A percentile compares a stretch with the other conserved stretches of the same genome.
Evolutionary conservation across 1,140 invertebrate species (phyloP).

Genomic region (Papilio polytes): DNA sequence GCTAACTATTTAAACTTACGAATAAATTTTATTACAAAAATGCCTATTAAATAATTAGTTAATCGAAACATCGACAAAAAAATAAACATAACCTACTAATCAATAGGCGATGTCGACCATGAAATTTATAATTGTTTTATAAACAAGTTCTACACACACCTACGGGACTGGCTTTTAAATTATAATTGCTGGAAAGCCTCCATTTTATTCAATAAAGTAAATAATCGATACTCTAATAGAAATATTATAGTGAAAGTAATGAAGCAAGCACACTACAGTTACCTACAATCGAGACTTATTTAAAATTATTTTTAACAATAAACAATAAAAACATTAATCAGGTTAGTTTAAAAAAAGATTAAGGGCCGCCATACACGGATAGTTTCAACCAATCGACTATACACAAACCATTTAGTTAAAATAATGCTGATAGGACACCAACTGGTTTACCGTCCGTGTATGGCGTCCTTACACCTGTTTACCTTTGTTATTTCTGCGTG

Average conservation of each 20-base stretch:
- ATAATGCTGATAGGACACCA: too few species aligned
- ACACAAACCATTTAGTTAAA: too few species aligned
- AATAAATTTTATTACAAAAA: background rate
- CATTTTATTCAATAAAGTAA: background rate
- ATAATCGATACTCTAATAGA: background rate
- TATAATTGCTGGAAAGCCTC: constrained; percentile 24
- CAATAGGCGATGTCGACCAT: constrained; percentile 16
- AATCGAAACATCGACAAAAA: background rate
- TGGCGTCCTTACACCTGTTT: constrained; percentile 42
- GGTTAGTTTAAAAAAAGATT: background rate
- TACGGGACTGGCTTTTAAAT: background rate
- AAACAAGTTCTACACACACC: background rate
- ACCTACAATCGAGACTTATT: background rate
- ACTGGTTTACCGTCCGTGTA: background rate
- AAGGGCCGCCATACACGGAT: background rate
- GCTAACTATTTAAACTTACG: too few species aligned
- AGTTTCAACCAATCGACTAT: too few species aligned
- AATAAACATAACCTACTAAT: constrained; percentile 1
- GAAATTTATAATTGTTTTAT: constrained; percentile 31
- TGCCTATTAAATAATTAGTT: background rate
- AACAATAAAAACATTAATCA: background rate
- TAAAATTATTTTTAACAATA: background rate
- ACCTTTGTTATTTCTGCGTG: constrained; percentile 49
- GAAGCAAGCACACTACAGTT: background rate
- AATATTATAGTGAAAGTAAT: constrained; percentile 2